These are phyloP conservation scores for Nemurella pictetii DNA, from an alignment of 2,888 invertebrate species.

Conservation along the genomic window DNA sequence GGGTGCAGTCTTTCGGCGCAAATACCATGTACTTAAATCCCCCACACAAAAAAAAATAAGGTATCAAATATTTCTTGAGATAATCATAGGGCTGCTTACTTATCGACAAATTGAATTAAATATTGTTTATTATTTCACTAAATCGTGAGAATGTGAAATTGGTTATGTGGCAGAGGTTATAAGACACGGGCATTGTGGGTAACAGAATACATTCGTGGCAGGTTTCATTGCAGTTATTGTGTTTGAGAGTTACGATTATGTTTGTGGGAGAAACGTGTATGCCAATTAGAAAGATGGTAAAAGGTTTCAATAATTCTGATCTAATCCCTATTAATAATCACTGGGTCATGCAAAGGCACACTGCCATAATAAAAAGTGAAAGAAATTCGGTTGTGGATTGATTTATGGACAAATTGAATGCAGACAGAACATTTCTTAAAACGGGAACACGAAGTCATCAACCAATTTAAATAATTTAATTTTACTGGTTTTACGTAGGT, in stretches of 20 bases:
- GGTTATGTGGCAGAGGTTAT: neutral
- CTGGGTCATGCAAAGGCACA: neutral
- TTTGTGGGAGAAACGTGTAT: neutral
- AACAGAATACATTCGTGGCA: no score
- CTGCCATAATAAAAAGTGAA: neutral
- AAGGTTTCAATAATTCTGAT: neutral
- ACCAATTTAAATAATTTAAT: no score
- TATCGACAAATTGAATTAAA: slow-evolving; percentile 13
- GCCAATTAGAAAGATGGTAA: neutral
- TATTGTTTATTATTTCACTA: neutral
- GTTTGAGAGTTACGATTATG: no score
- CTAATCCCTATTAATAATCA: neutral
- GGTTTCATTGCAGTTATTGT: no score
- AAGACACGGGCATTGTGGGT: no score
- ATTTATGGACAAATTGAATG: neutral
- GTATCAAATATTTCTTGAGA: neutral
- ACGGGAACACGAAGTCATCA: neutral
- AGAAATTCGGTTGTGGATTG: neutral
- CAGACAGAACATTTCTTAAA: neutral
- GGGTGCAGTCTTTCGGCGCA: neutral
- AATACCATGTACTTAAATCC: neutral
- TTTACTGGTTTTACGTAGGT: neutral
- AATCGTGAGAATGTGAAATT: neutral
- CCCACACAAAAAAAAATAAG: neutral
- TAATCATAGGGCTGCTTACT: neutral